Conservation (phyloP, 1,140 invertebrate species). For the Drosophila dunni region DNA sequence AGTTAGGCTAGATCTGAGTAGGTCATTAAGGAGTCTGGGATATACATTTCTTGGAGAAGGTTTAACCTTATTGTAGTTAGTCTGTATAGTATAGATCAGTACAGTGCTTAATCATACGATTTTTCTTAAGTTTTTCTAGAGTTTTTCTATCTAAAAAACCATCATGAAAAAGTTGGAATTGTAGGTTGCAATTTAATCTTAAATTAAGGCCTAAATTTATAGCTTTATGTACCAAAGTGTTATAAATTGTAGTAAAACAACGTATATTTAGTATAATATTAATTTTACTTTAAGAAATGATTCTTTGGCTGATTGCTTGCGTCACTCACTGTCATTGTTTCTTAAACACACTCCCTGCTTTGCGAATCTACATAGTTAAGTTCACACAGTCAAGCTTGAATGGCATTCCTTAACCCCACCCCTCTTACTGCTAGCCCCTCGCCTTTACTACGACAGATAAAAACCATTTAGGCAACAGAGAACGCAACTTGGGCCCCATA, state of each 20-base stretch:
- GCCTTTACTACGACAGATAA: neutral
- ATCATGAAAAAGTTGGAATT: too few relatives aligned
- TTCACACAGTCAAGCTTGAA: slow-evolving; percentile 16
- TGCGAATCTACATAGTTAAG: slow-evolving; percentile 12
- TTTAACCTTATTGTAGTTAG: too few relatives aligned
- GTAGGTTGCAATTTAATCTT: too few relatives aligned
- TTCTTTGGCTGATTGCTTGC: neutral
- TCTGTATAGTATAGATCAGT: too few relatives aligned
- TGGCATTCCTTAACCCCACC: neutral
- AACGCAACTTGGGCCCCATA: slow-evolving; percentile 46
- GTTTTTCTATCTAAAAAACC: too few relatives aligned
- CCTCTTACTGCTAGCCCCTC: neutral
- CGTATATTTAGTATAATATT: too few relatives aligned
- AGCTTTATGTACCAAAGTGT: neutral
- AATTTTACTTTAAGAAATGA: neutral
- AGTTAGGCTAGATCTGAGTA: too few relatives aligned
- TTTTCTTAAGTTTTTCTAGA: too few relatives aligned
- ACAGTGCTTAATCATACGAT: too few relatives aligned
- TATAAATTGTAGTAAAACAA: too few relatives aligned
- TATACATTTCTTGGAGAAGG: too few relatives aligned
- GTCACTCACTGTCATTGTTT: slow-evolving; percentile 3
- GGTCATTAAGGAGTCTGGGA: too few relatives aligned
- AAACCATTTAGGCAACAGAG: slow-evolving; percentile 10
- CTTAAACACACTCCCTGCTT: neutral
- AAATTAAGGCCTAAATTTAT: neutral